Base-by-base conservation (phyloP, 2,888 invertebrate species). In the Chloroclysta siterata region DNA sequence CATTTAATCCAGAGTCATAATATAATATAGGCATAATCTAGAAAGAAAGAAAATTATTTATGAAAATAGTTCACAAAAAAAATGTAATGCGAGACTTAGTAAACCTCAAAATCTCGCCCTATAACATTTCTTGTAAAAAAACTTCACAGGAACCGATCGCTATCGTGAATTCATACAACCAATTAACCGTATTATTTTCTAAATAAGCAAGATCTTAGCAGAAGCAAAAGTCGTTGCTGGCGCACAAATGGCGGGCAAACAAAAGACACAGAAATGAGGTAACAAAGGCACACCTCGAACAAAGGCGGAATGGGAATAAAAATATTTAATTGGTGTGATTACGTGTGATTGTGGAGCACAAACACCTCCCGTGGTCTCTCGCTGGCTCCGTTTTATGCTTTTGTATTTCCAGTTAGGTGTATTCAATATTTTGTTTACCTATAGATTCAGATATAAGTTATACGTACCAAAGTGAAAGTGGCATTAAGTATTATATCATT, bases 241-340 rank as follows among this genome's bases (percentile, higher is more conserved):
- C 56, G 13, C 60, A 51, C 48, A 62, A 60, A 65, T 56, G 70
- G 72, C 73, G 75, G 60, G 71, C 80, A 80, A 84, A 87, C 83
- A 89, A 89, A 89, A 85, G 84, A 74, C 81, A 78, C 75, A 74
- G 71, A 79, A 85, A 84, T 80, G 75, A 80, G 78, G 76, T 75
- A 83, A 89, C 87, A 90, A 88, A 84, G 82, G 82, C 77, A 75
- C 78, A 81, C 79, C 78, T 80, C 74, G 78, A 81, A 87, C 82
- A 90, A 89, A 85, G 83, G 82, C 64, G 78, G 81, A 89, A 87
- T 87, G 85, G 85, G 85, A 88, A 90, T 83, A 85, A 89, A 90
- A 90, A 89, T 86, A 89, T 89, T 86, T 90, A 91, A 91, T 91
- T 91, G 90, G 88, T 82, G 85, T 90, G 85, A 90, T 91, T 90